Evolutionary conservation across 2,113 vertebrate species (phyloP).

Genomic region (Anser cygnoides): DNA sequence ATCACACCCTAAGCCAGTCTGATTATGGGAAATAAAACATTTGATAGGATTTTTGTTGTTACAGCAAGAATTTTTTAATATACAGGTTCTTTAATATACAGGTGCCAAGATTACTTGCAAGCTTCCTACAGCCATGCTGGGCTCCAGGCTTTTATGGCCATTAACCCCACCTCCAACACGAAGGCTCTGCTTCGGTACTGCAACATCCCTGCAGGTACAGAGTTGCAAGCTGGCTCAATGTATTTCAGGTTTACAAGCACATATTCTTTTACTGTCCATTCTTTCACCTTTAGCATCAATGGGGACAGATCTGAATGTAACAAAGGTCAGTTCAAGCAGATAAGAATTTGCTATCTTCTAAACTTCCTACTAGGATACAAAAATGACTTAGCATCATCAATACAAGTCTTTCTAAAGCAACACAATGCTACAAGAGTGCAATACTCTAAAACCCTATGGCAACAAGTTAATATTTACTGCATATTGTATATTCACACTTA

Average conservation of each 20-base stretch:
- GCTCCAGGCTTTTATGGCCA: not conserved
- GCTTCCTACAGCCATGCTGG: not conserved
- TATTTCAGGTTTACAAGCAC: not conserved
- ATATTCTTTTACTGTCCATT: not conserved
- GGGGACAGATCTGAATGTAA: not conserved
- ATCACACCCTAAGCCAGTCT: rapidly evolving
- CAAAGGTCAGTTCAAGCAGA: not conserved
- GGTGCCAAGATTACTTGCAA: not conserved
- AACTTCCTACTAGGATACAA: not conserved
- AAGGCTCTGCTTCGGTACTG: not conserved
- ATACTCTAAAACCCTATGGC: not conserved
- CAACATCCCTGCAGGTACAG: not conserved
- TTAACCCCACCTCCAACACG: not conserved
- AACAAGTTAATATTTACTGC: not conserved
- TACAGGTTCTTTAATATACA: not conserved
- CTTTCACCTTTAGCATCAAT: not conserved
- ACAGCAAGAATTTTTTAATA: not conserved
- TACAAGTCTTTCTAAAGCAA: not conserved
- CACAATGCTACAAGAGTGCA: not conserved
- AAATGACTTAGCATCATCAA: not conserved
- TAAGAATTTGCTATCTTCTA: not conserved
- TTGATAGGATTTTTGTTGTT: not conserved
- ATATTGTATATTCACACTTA: not conserved
- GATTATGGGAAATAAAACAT: not conserved
- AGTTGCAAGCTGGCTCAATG: not conserved